Evolutionary conservation across 2,888 invertebrate genomes (phyloP), one percentile per base, ranked within the genome.

Genomic region (Drosophila histrio): DNA sequence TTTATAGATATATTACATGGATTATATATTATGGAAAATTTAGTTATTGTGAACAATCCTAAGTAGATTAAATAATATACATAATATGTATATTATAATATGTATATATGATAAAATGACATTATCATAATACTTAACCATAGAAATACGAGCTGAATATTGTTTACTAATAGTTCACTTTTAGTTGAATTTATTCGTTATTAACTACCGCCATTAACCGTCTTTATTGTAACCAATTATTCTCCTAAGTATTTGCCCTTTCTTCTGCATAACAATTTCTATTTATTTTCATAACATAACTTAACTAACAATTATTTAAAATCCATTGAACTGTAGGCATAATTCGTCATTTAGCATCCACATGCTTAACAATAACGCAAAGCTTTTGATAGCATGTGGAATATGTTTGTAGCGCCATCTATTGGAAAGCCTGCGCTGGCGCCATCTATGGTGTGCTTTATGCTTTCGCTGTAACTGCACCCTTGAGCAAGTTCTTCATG

Each of bases 301-400:
- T 30, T 2, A n/a, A n/a, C n/a, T 30, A 8, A 15, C 8, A 15
- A 6, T 6, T 7, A 9, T 9, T 43, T 15, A 15, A 24, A 26
- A 26, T 9, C 11, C 6, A 2, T 36, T 9, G 17, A 26, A 11
- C 1, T 34, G 5, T 8, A 13, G 8, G 4, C n/a, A 13, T 30
- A 22, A n/a, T 8, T 13, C 0, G 7, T 8, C 39, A 11, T 53
- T 72, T 74, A 17, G 3, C 46, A 38, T 67, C 61, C 73, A 73
- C 57, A 54, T 1, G 1, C n/a, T 5, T 7, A 19, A 28, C 17
- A 7, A 17, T 11, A 46, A 1, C 2, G 6, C 5, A 43, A 66
- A 82, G 86, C 80, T 86, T 75, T 79, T 13, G 11, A 6, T 24
- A 0, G 13, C 30, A 0, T 73, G 84, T 83, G 83, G 83, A 87